Evolutionary conservation across 1,140 invertebrate species (phyloP), one percentile per base, ranked within the genome.

Genomic region (Physella acuta): DNA sequence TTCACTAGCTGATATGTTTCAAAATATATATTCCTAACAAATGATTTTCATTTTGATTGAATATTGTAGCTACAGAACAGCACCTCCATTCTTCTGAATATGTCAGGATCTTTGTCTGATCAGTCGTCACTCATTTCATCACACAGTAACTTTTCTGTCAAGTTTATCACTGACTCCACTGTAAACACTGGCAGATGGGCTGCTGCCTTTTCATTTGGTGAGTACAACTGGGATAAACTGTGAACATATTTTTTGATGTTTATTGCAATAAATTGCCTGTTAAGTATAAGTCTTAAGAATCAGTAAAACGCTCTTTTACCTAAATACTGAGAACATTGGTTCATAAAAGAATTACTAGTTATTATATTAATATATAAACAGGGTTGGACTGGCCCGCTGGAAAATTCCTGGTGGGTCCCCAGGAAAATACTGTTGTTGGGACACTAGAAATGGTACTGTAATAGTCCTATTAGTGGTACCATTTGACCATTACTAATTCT

Each of bases 161-260:
- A 34, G 30, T 64, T 64, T 64, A 33, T 52, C 3, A 31, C 62
- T 3, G 62, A 64, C 28, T 51, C 62, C 14, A 64, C 62, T 4
- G 51, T 64, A 1, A 64, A 64, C 52, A 31, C 39, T 17, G 62
- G 62, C 16, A 39, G 20, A 1, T 64, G 62, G 62, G 62, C 62
- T 11, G 62, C 49, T 64, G 30, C 52, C 52, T 16, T 53, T 33
- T 64, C 62, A 33, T 64, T 37, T 64, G 62, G 62, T 64, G 20
- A 52, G 62, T 30, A 4, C 11, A 5, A 2, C 11, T 39, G 17
- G 52, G 16, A 5, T 20, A 11, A 20, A 20, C 20, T 8, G 20
- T 11, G 8, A 11, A 44, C 8, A 44, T 8, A 44, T 44, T 11
- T 8, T 20, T 44, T 20, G 8, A 44, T 44, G 20, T 11, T 8